Evolutionary conservation across 2,113 vertebrate genomes (phyloP).

Genomic region (Corythoichthys intestinalis): DNA sequence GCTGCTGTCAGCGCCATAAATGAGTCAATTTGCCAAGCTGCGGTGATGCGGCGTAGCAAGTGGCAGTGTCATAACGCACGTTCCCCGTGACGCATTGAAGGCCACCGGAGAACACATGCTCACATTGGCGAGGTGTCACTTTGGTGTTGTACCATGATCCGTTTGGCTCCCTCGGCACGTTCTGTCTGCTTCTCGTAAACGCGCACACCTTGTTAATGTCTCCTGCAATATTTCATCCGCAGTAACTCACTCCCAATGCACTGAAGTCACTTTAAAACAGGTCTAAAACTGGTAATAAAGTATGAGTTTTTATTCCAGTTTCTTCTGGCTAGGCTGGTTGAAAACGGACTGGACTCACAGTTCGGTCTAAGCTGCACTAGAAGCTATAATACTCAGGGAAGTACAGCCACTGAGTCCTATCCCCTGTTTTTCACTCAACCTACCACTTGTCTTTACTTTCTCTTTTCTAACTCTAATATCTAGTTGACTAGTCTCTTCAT

Average conservation of each 20-base stretch:
- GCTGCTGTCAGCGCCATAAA: slow-evolving; percentile 64
- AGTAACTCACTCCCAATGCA: not conserved
- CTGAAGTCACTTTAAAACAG: not conserved
- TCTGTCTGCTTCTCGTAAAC: slow-evolving; percentile 18
- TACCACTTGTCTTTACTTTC: no score
- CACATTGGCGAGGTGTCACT: slow-evolving; percentile 50
- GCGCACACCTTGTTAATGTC: not conserved
- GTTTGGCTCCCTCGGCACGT: slow-evolving; percentile 34
- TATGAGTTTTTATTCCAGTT: not conserved
- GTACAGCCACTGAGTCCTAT: no score
- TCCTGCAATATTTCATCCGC: not conserved
- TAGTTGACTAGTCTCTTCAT: no score
- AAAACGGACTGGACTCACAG: no score
- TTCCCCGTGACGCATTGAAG: slow-evolving; percentile 51
- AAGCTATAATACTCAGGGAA: no score
- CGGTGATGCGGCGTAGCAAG: slow-evolving; percentile 59
- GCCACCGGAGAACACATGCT: slow-evolving; percentile 35
- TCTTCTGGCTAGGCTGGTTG: not conserved
- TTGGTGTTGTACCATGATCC: slow-evolving; percentile 32
- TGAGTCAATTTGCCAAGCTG: slow-evolving; percentile 70
- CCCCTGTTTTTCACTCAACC: no score
- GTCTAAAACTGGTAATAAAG: not conserved
- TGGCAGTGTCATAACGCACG: slow-evolving; percentile 32
- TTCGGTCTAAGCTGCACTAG: no score
- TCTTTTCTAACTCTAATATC: no score